Conservation (phyloP, 2,113 vertebrate species). For the Albula glossodonta region DNA sequence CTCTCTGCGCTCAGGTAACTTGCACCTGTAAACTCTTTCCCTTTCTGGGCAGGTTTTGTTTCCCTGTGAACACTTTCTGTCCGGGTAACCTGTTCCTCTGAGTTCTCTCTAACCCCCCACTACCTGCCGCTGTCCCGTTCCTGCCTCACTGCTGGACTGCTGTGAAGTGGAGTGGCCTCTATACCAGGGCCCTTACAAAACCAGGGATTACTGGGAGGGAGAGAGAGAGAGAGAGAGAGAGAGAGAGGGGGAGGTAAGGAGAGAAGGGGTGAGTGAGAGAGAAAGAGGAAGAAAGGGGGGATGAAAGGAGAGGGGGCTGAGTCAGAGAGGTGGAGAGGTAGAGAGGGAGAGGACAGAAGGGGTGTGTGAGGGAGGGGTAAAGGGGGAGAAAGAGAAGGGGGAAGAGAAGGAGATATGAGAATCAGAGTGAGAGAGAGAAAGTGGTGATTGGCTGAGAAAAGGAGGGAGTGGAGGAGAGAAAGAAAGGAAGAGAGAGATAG, state of each 20-base stretch:
- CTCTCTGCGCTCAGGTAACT: too few species aligned
- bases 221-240: conserved; percentile 49
- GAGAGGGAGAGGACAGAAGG: neutral
- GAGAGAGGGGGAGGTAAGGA: neutral
- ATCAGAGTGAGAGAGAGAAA: neutral
- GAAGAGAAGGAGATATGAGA: neutral
- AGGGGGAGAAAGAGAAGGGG: neutral
- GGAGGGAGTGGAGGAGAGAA: too few species aligned
- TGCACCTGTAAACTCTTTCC: conserved; percentile 9
- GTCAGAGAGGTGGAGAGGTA: conserved; percentile 47
- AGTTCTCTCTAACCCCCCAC: neutral
- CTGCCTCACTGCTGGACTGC: conserved; percentile 48
- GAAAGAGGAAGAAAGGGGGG: neutral
- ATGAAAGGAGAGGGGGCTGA: conserved; percentile 39
- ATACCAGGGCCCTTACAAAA: conserved; percentile 60
- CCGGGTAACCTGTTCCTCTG: conserved; percentile 28
- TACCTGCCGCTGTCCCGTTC: conserved; percentile 50
- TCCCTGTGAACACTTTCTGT: conserved; percentile 19
- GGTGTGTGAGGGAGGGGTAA: neutral
- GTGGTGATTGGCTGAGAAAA: neutral
- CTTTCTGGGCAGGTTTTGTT: neutral
- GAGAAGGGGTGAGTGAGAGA: neutral
- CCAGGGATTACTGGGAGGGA: conserved; percentile 57
- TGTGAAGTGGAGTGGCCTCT: conserved; percentile 57
- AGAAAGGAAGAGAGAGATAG: neutral